A percentile compares a stretch with the other conserved stretches of the same genome.
phyloP scores from a whole-genome alignment of 2,113 vertebrate species.

The Craseonycteris thonglongyai region DNA sequence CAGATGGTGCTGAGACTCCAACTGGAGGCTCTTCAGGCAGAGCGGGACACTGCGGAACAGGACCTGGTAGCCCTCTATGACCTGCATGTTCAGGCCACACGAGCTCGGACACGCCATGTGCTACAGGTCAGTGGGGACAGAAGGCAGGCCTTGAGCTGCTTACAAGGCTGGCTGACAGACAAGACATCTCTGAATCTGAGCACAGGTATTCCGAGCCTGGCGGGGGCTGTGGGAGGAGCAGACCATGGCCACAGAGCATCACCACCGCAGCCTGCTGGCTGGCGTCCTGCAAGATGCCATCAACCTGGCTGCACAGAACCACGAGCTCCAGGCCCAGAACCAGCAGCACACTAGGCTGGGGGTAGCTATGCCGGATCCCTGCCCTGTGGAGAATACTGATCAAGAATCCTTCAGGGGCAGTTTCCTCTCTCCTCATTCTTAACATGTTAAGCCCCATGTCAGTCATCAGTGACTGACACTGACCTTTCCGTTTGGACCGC shows the following conservation, averaged over 20 bases:
- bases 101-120: slow-evolving; percentile 77
- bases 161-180: background rate
- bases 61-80: slow-evolving; percentile 77
- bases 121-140: slow-evolving; percentile 78
- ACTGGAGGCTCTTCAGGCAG: slow-evolving; percentile 80
- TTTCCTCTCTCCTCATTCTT: background rate
- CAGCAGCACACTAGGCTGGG: background rate
- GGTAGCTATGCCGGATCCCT: background rate
- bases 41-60: slow-evolving; percentile 77
- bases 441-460: too few relatives aligned
- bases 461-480: too few relatives aligned
- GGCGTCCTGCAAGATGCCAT: slow-evolving; percentile 79
- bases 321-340: slow-evolving; percentile 78
- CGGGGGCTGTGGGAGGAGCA: slow-evolving; percentile 80
- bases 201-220: slow-evolving; percentile 85
- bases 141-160: background rate
- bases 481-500: too few relatives aligned
- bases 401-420: background rate
- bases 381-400: background rate
- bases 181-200: background rate
- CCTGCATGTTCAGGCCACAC: slow-evolving; percentile 75
- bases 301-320: slow-evolving; percentile 81
- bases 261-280: slow-evolving; percentile 78
- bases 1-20: slow-evolving; percentile 78
- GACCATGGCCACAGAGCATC: slow-evolving; percentile 73